Evolutionary conservation across 2,797 vertebrate genomes (phyloP).

Genomic region (Esox lucius): DNA sequence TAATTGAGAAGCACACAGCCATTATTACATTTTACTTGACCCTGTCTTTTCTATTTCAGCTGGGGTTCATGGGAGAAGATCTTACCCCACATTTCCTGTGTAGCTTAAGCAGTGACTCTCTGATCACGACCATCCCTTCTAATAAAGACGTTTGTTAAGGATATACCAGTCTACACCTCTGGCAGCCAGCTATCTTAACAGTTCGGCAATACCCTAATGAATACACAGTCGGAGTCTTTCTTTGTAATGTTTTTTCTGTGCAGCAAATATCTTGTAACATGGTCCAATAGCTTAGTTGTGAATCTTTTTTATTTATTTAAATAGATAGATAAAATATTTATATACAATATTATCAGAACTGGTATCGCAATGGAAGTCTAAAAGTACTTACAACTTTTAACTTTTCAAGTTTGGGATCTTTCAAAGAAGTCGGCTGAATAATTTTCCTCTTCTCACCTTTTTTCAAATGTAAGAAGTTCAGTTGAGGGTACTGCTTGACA

Average conservation of each 20-base stretch:
- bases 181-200: slow-evolving; percentile 34
- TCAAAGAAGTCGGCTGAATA: slow-evolving; percentile 75
- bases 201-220: slow-evolving; percentile 45
- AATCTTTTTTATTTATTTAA: background rate
- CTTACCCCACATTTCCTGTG: slow-evolving; percentile 26
- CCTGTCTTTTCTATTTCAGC: slow-evolving; percentile 1
- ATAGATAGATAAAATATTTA: slow-evolving; percentile 6
- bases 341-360: background rate
- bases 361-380: too few species aligned
- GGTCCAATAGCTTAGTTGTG: background rate
- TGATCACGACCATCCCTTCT: slow-evolving; percentile 50
- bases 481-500: background rate
- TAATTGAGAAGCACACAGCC: background rate
- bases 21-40: background rate
- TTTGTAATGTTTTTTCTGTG: slow-evolving; percentile 44
- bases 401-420: slow-evolving; percentile 76
- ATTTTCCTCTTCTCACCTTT: slow-evolving; percentile 81
- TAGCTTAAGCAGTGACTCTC: slow-evolving; percentile 6
- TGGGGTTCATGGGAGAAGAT: background rate
- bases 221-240: slow-evolving; percentile 8
- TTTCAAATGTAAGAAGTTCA: background rate
- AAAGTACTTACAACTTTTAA: slow-evolving; percentile 78
- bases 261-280: slow-evolving; percentile 23
- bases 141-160: slow-evolving; percentile 65
- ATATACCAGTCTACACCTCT: slow-evolving; percentile 53